A percentile compares a stretch with the other conserved stretches of the same genome.
phyloP scores from a whole-genome alignment of 2,797 vertebrate genomes.

The Lepus townsendii region DNA sequence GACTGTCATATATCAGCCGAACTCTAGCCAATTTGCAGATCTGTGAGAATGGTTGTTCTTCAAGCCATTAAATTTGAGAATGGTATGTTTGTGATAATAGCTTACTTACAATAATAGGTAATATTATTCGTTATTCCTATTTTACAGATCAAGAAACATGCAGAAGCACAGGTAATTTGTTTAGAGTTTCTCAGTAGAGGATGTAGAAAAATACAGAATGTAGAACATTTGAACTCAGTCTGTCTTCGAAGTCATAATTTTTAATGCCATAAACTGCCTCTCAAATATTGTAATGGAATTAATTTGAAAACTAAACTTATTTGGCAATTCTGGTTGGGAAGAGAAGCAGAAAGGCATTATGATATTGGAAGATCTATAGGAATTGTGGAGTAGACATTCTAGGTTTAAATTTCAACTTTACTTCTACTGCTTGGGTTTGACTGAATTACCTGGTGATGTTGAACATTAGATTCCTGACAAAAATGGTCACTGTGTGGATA shows the following conservation, averaged over 20 bases:
- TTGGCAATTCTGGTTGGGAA: conserved; percentile 19
- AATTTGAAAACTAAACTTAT: conserved; percentile 39
- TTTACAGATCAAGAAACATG: not conserved
- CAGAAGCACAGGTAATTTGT: not conserved
- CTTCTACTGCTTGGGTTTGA: not conserved
- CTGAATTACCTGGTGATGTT: conserved; percentile 17
- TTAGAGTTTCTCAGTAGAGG: not conserved
- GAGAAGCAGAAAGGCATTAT: not conserved
- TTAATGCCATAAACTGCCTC: not conserved
- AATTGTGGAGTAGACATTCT: not conserved
- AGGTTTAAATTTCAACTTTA: conserved; percentile 13
- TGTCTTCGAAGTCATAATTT: not conserved
- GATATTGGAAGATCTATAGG: not conserved
- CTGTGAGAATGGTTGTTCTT: not conserved
- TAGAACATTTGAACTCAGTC: not conserved
- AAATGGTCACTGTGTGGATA: not conserved
- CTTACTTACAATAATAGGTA: not conserved
- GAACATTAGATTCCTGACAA: conserved; percentile 31
- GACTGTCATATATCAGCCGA: not conserved
- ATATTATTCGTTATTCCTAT: not conserved
- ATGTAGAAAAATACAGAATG: not conserved
- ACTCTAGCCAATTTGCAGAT: not conserved
- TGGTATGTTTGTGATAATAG: not conserved
- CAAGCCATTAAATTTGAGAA: not conserved
- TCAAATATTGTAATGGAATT: not conserved